Evolutionary conservation across 2,888 invertebrate genomes (phyloP).

Genomic region (Malthinus seriepunctatus): DNA sequence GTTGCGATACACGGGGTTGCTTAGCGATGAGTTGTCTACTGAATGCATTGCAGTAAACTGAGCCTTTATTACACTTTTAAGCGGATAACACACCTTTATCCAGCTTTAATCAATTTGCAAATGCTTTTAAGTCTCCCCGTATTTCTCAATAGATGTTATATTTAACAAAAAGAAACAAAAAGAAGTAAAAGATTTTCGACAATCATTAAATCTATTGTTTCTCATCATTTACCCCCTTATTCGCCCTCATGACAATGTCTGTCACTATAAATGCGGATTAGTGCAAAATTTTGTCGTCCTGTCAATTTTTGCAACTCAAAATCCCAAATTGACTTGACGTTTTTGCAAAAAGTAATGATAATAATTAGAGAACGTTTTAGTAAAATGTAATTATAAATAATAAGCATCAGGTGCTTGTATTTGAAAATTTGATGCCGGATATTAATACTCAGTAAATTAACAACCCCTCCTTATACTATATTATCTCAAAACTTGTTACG

Average conservation of each 20-base stretch:
- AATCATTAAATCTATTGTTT: constrained; percentile 39
- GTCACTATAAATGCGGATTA: constrained; percentile 25
- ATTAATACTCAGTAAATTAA: constrained; percentile 22
- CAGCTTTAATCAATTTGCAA: constrained; percentile 33
- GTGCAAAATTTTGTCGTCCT: constrained; percentile 12
- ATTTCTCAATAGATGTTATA: constrained; percentile 4
- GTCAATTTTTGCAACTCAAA: constrained; percentile 8
- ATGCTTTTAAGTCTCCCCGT: constrained; percentile 9
- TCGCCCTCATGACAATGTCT: constrained; percentile 23
- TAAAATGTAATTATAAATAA: constrained; percentile 4
- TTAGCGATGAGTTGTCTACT: constrained; percentile 34
- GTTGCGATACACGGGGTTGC: constrained; percentile 35
- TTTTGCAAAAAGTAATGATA: not conserved
- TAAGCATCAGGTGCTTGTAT: constrained; percentile 9
- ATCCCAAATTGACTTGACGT: not conserved
- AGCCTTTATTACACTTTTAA: constrained; percentile 50
- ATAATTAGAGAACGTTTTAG: constrained; percentile 1
- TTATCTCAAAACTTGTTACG: constrained; percentile 5
- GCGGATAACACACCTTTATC: constrained; percentile 43
- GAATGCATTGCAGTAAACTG: constrained; percentile 30
- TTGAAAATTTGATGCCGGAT: constrained; percentile 15
- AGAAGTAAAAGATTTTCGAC: constrained; percentile 29
- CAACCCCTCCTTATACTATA: not conserved
- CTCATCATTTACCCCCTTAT: constrained; percentile 34
- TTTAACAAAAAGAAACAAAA: constrained; percentile 15